Evolutionary conservation across 2,113 vertebrate species (phyloP).

Genomic region (Campylomormyrus tamandua): DNA sequence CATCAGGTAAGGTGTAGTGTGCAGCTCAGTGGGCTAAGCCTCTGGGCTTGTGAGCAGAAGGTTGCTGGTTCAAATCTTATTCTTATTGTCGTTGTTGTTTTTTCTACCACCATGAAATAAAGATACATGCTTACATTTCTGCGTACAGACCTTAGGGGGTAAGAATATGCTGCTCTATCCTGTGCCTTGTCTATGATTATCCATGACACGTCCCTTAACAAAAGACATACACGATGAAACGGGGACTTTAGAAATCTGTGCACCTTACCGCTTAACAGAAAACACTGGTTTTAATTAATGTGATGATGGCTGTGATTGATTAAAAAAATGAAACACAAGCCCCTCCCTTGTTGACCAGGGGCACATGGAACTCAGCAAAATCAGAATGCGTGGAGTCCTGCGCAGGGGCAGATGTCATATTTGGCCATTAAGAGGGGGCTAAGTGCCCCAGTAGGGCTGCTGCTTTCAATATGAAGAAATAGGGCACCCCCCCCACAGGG

Average conservation of each 20-base stretch:
- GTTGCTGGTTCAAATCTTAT: background rate
- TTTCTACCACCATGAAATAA: background rate
- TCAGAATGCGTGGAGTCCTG: background rate
- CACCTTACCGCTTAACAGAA: too few relatives aligned
- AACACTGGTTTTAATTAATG: background rate
- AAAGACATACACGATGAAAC: background rate
- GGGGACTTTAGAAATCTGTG: too few relatives aligned
- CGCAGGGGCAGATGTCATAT: background rate
- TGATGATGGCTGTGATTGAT: background rate
- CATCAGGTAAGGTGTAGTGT: background rate
- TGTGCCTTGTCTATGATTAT: background rate
- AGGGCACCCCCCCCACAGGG: too few relatives aligned
- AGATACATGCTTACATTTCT: background rate
- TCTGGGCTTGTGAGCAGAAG: background rate
- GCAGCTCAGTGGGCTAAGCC: background rate
- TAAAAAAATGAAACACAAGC: background rate
- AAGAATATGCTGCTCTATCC: background rate
- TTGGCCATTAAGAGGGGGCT: background rate
- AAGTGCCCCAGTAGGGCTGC: background rate
- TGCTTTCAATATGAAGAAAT: background rate
- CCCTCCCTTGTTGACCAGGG: background rate
- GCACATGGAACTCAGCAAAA: background rate
- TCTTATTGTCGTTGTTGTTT: background rate
- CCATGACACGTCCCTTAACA: background rate
- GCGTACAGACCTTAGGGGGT: background rate